Evolutionary conservation across 1,140 invertebrate genomes (phyloP).

Genomic region (Tetragnatha versicolor): DNA sequence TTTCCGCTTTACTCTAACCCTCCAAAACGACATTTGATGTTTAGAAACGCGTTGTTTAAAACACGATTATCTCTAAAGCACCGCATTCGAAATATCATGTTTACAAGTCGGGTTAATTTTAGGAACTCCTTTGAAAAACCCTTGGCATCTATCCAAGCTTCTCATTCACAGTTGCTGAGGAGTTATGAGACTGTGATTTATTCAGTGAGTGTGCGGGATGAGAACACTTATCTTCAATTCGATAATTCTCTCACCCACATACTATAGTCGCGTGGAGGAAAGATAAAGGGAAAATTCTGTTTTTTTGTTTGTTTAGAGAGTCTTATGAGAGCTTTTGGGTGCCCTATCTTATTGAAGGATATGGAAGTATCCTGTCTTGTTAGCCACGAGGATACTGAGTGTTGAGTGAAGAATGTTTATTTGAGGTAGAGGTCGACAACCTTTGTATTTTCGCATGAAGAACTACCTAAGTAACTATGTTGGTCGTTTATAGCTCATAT

Average conservation of each 20-base stretch:
- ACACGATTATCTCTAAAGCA: background rate
- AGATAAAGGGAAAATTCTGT: no score
- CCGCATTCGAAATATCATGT: background rate
- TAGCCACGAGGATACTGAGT: no score
- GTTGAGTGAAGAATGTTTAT: no score
- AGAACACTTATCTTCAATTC: slow-evolving; percentile 37
- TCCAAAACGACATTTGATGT: background rate
- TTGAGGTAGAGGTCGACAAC: no score
- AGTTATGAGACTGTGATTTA: slow-evolving; percentile 38
- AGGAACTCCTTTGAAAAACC: slow-evolving; percentile 4
- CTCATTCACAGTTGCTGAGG: slow-evolving; percentile 20
- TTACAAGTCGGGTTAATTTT: slow-evolving; percentile 21
- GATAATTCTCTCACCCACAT: slow-evolving; percentile 30
- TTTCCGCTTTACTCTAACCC: no score
- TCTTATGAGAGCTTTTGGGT: no score
- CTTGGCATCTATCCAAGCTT: slow-evolving; percentile 30
- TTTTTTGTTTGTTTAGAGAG: no score
- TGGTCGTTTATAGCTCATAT: no score
- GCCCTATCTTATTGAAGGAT: no score
- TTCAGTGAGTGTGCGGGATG: slow-evolving; percentile 24
- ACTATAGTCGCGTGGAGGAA: slow-evolving; percentile 26
- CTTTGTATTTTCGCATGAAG: no score
- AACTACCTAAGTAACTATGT: no score
- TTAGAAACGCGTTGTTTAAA: background rate
- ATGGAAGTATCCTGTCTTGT: no score